Conservation (phyloP, 1,140 invertebrate species). For the Anastatus disparis region DNA sequence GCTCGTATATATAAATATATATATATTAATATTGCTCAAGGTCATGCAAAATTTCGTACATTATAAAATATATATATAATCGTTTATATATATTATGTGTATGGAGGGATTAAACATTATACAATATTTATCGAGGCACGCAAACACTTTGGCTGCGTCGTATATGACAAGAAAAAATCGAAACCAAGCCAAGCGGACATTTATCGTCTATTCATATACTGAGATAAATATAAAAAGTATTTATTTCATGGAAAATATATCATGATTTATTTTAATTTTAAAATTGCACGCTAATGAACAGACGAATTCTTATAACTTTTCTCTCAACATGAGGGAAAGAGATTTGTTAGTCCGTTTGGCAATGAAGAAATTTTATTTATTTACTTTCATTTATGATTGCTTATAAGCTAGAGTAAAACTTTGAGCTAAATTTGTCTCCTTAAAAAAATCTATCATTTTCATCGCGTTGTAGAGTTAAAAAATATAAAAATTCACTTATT, state of each 20-base stretch:
- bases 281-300: constrained; percentile 30
- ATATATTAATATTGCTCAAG: constrained; percentile 60
- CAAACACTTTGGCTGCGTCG: constrained; percentile 36
- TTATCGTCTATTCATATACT: neutral
- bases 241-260: constrained; percentile 26
- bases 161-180: constrained; percentile 30
- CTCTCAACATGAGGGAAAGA: constrained; percentile 8
- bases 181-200: constrained; percentile 24
- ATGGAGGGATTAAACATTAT: constrained; percentile 58
- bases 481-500: constrained; percentile 48
- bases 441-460: constrained; percentile 42
- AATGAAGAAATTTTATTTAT: constrained; percentile 23
- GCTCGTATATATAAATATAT: constrained; percentile 56
- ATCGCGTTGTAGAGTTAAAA: constrained; percentile 43
- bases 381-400: constrained; percentile 27
- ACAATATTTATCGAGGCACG: constrained; percentile 47
- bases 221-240: constrained; percentile 8
- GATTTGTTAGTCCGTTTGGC: constrained; percentile 8
- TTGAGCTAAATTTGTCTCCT: constrained; percentile 37
- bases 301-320: constrained; percentile 13
- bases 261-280: constrained; percentile 13
- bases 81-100: constrained; percentile 27
- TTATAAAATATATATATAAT: constrained; percentile 54
- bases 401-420: constrained; percentile 37
- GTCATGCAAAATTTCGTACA: constrained; percentile 57